phyloP scores from a whole-genome alignment of 2,797 vertebrate species.

The Chiloscyllium punctatum region DNA sequence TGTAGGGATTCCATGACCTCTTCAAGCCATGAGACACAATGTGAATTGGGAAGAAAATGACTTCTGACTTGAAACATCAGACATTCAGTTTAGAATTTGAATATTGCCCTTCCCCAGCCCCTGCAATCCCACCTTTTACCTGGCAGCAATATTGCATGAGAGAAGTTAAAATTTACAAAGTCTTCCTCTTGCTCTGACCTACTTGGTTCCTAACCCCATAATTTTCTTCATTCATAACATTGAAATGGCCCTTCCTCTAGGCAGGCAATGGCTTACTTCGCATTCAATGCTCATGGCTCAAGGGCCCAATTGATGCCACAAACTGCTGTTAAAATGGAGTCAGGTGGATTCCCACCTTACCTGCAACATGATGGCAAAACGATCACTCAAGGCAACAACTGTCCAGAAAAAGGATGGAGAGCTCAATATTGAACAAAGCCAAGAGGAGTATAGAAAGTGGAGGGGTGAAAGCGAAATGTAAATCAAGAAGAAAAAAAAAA shows the following conservation, averaged over 20 bases:
- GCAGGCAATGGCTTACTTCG: background rate
- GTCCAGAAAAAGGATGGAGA: background rate
- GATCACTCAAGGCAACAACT: background rate
- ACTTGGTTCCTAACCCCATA: background rate
- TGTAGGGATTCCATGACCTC: too few species aligned
- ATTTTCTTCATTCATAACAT: background rate
- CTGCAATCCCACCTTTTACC: background rate
- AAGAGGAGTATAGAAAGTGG: too few species aligned
- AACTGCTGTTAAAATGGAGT: background rate
- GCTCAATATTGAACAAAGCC: too few species aligned
- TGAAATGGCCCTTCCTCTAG: background rate
- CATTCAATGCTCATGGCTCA: background rate
- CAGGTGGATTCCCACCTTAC: background rate
- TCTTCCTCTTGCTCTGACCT: background rate
- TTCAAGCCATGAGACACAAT: background rate
- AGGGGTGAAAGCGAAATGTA: too few species aligned
- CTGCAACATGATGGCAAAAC: background rate
- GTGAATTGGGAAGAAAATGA: background rate
- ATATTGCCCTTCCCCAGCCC: background rate
- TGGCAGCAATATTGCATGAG: background rate
- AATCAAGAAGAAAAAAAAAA: too few species aligned
- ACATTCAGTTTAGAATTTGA: background rate
- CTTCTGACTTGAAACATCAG: background rate
- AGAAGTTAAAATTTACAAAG: background rate
- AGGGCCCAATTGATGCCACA: background rate